Evolutionary conservation across 1,140 invertebrate genomes (phyloP).

Genomic region (Daktulosphaira vitifoliae): DNA sequence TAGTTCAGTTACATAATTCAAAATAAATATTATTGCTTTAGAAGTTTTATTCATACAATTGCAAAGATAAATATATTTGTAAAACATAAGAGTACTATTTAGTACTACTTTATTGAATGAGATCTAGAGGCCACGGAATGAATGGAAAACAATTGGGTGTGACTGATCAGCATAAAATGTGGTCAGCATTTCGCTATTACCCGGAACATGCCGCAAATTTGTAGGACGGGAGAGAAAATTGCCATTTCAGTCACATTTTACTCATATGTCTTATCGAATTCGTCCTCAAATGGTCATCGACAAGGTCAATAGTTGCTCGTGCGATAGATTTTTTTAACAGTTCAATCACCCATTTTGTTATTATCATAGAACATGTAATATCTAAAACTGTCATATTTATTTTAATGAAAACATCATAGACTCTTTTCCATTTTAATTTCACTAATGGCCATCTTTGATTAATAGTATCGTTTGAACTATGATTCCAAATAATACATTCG

Average conservation of each 20-base stretch:
- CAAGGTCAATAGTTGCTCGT: background rate
- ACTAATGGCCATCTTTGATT: no score
- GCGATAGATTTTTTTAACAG: background rate
- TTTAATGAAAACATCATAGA: no score
- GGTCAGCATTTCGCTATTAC: conserved; percentile 9
- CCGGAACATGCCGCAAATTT: background rate
- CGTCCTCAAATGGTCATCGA: background rate
- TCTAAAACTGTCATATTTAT: no score
- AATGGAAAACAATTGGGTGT: conserved; percentile 4
- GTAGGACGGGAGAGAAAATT: background rate
- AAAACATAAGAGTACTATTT: background rate
- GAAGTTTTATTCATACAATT: no score
- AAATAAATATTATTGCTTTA: no score
- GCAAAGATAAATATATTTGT: no score
- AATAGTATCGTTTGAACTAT: no score
- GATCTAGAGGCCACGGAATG: conserved; percentile 10
- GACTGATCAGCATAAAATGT: conserved; percentile 5
- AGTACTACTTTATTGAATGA: conserved; percentile 14
- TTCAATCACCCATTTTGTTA: no score
- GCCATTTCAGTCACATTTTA: background rate
- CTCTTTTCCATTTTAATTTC: no score
- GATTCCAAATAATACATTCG: no score
- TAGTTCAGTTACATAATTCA: no score
- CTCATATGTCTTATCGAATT: conserved; percentile 4
- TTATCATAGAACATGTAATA: no score